A percentile compares a stretch with the other conserved stretches of the same genome.
Evolutionary conservation across 1,140 invertebrate genomes (phyloP).

Genomic region (Drosophila leontia): DNA sequence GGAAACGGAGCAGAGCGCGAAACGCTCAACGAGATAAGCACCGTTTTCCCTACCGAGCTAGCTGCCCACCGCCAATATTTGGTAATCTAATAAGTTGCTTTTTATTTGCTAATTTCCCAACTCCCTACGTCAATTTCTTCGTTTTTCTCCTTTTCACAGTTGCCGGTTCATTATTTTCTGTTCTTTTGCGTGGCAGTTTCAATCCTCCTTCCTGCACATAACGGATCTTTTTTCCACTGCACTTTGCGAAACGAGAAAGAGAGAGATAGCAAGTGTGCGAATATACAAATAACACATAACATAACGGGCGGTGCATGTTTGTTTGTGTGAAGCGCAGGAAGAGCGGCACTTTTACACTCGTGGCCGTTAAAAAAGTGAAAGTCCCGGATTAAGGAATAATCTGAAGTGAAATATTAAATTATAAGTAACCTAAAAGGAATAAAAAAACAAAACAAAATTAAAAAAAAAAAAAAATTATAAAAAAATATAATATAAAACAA

Average conservation of each 20-base stretch:
- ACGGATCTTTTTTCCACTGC: slow-evolving; percentile 47
- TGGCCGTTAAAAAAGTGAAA: slow-evolving; percentile 26
- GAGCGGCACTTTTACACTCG: slow-evolving; percentile 64
- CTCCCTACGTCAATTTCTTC: background rate
- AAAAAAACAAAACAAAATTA: slow-evolving; percentile 14
- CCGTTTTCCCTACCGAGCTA: slow-evolving; percentile 51
- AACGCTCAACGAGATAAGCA: slow-evolving; percentile 65
- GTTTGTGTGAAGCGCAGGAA: slow-evolving; percentile 24
- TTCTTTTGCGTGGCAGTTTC: slow-evolving; percentile 3
- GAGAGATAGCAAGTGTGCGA: slow-evolving; percentile 22
- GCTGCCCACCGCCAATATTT: slow-evolving; percentile 2
- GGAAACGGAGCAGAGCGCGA: slow-evolving; percentile 61
- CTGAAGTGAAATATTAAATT: slow-evolving; percentile 36
- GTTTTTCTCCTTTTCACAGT: background rate
- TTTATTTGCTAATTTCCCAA: background rate
- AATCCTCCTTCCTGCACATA: slow-evolving; percentile 33
- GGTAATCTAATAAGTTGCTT: slow-evolving; percentile 5
- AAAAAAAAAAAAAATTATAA: slow-evolving; percentile 28
- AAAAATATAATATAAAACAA: slow-evolving; percentile 31
- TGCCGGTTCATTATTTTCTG: slow-evolving; percentile 5
- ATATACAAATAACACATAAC: slow-evolving; percentile 20
- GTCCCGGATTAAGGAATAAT: slow-evolving; percentile 17
- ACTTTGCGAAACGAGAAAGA: slow-evolving; percentile 16
- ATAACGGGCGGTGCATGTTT: slow-evolving; percentile 24
- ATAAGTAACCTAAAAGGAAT: slow-evolving; percentile 18